Evolutionary conservation across 2,113 vertebrate species (phyloP), one percentile per base, ranked within the genome.

Genomic region (Psilopsiagon aymara): DNA sequence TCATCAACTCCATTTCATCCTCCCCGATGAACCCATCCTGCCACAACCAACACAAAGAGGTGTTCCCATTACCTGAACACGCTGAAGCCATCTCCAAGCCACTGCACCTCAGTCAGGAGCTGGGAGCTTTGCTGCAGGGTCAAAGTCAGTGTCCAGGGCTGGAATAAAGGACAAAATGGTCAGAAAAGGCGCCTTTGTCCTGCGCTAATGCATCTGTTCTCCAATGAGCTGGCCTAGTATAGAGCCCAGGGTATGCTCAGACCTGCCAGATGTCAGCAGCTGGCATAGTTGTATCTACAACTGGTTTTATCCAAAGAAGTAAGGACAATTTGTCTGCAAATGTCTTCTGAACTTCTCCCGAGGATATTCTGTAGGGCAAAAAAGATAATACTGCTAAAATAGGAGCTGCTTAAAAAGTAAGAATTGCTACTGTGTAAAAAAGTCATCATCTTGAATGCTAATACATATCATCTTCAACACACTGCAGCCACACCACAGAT

Each of bases 401-500:
- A 75, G 69, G 85, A 95, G 63, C 88, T 59, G 78, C 70, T 95
- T 67, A n/a, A 67, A 46, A 68, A 92, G 29, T 24, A 43, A 76
- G 66, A 88, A 29, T 63, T 88, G 86, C 86, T 55, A 3, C 62
- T 62, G 75, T 51, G 82, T 53, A 2, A 39, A 43, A 8, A 35
- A 77, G 57, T 44, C 91, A 66, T 82, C 77, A 6, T 85, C 89
- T 84, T 10, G 52, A 91, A 82, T 68, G 77, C 52, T 94, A 89
- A 95, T 92, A 11, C 60, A 57, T 3, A 44, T 91, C 83, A 94
- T 96, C 95, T 88, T 77, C 88, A 90, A 31, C 90, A 44, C 74
- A 23, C 76, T 59, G 76, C 76, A 92, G 91, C 94, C 94, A 84
- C 70, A 13, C 73, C 94, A 94, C 52, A 89, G 94, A 86, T 51